Evolutionary conservation across 1,140 invertebrate genomes (phyloP).

Genomic region (Papilio xuthus): DNA sequence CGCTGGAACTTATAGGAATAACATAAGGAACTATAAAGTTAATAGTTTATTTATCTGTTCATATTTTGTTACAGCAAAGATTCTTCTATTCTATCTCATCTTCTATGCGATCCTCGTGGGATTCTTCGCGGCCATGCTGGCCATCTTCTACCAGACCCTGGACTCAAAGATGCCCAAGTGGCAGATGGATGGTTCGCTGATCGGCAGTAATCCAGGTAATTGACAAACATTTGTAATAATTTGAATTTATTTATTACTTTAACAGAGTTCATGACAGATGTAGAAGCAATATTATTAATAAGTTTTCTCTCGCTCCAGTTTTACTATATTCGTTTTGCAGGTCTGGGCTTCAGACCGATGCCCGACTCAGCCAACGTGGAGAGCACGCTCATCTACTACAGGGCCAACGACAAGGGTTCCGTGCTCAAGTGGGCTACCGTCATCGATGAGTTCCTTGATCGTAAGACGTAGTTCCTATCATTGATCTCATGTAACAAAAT

Average conservation of each 20-base stretch:
- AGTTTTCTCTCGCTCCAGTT: not conserved
- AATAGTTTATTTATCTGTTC: not conserved
- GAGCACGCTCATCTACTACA: conserved; percentile 97
- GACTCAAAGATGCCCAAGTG: conserved; percentile 93
- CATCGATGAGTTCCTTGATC: conserved; percentile 87
- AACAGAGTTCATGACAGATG: not conserved
- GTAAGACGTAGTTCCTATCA: conserved; percentile 75
- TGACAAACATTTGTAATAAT: conserved; percentile 27
- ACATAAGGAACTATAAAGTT: too few species aligned
- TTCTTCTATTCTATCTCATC: conserved; percentile 95
- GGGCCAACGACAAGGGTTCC: conserved; percentile 89
- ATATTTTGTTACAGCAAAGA: conserved; percentile 88
- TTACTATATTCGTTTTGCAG: conserved; percentile 69
- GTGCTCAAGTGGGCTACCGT: conserved; percentile 90
- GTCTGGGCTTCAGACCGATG: conserved; percentile 96
- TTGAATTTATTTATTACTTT: not conserved
- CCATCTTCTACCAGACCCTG: conserved; percentile 96
- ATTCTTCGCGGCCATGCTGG: conserved; percentile 95
- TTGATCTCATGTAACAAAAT: not conserved
- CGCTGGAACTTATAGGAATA: too few species aligned
- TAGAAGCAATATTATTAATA: not conserved
- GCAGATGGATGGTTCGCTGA: conserved; percentile 90
- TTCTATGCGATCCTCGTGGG: conserved; percentile 94
- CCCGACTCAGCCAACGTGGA: conserved; percentile 93
- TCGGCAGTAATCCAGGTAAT: conserved; percentile 95